Evolutionary conservation across 2,888 invertebrate genomes (phyloP), one percentile per base, ranked within the genome.

Genomic region (Leptopilina myrica): DNA sequence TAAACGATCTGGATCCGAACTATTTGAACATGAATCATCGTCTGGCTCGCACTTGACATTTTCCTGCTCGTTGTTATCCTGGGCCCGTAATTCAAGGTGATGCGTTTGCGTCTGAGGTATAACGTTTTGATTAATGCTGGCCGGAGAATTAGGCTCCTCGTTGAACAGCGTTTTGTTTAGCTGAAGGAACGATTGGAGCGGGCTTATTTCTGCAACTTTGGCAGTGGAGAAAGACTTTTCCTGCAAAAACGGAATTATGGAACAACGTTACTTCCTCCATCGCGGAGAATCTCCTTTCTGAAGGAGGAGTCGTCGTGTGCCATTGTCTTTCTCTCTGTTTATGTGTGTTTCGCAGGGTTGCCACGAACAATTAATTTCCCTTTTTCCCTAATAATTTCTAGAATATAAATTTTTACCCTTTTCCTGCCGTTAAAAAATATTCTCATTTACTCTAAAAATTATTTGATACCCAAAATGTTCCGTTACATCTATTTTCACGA

Each of bases 1-100:
- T 86, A 96, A 92, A 86, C 96, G 92, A 85, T 95, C 95, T 2
- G 95, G 95, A 92, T 96, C 96, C 0, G 96, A 95, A 84, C 95
- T 95, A 89, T 94, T 95, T 90, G 95, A 95, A 90, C 94, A 95
- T 83, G 94, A 93, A 87, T 94, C 94, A 88, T 93, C 94, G 66
- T 94, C 94, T 84, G 93, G 94, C 78, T 93, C 93, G 49, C 93
- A 92, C 76, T 93, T 90, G 67, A 90, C 84, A 81, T 85, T 87
- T 79, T 87, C 88, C 62, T 86, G 85, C 65, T 87, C 88, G 15
- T 84, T 84, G 81, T 84, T 80, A 67, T 89, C 87, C 67, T 85
- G 86, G 77, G 85, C 79, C 78, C 86, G 85, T 79, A 89, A 84
- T 78, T 91, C 90, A 81, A 89, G 86, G 83, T 87, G 88, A 85